Evolutionary conservation across 2,113 vertebrate species (phyloP).

Genomic region (Asarcornis scutulata): DNA sequence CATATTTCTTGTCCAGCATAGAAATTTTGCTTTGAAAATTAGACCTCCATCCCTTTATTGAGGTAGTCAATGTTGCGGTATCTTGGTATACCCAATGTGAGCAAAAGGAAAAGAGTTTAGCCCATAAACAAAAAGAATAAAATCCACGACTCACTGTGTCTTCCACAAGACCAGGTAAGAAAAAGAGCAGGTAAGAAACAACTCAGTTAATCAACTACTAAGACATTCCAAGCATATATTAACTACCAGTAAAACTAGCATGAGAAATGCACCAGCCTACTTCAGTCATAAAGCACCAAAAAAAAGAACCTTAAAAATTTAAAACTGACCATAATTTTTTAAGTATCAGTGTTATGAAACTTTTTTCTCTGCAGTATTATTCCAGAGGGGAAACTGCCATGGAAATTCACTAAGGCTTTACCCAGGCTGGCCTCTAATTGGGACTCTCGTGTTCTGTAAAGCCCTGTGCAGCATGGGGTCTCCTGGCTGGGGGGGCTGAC

Average conservation of each 20-base stretch:
- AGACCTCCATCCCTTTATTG: rapidly evolving
- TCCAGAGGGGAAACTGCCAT: not conserved
- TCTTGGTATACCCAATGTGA: not conserved
- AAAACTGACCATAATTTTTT: not conserved
- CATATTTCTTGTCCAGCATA: not conserved
- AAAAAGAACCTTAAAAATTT: slow-evolving; percentile 40
- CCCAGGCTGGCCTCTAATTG: not conserved
- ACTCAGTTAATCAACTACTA: not conserved
- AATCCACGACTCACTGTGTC: not conserved
- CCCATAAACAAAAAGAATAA: not conserved
- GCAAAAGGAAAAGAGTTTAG: not conserved
- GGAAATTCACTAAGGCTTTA: slow-evolving; percentile 1
- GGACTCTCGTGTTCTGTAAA: not conserved
- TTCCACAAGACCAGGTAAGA: not conserved
- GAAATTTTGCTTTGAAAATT: not conserved
- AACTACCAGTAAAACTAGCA: not conserved
- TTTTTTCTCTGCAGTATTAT: not conserved
- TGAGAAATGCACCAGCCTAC: not conserved
- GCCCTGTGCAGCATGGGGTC: not conserved
- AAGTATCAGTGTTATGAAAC: not conserved
- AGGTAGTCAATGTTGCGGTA: not conserved
- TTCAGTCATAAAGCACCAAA: not conserved
- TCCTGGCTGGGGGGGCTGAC: not conserved
- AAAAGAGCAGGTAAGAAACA: not conserved
- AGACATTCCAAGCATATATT: not conserved